Conservation (phyloP, 2,888 invertebrate genomes). For the Leptura quadrifasciata region DNA sequence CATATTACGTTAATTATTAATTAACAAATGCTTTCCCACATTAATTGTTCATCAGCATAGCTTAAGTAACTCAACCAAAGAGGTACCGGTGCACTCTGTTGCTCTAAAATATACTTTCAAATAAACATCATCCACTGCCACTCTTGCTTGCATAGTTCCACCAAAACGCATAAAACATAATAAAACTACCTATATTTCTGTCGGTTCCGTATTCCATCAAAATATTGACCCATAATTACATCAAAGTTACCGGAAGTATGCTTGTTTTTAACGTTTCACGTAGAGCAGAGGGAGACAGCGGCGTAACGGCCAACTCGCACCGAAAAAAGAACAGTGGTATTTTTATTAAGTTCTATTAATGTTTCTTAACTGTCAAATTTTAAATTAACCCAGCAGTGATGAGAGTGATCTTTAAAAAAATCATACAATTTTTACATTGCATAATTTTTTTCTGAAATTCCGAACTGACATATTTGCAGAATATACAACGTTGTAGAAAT, state of each 20-base stretch:
- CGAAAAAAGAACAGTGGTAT: not conserved
- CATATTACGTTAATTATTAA: conserved; percentile 38
- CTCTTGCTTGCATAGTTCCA: conserved; percentile 31
- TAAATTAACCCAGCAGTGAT: no score
- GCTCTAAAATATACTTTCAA: conserved; percentile 28
- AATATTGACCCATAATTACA: conserved; percentile 43
- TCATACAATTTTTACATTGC: no score
- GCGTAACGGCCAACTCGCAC: not conserved
- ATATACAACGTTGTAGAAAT: no score
- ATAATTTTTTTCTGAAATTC: no score
- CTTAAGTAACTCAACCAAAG: conserved; percentile 14
- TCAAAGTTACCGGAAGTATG: conserved; percentile 40
- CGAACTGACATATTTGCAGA: no score
- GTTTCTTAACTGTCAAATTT: no score
- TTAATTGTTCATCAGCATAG: conserved; percentile 37
- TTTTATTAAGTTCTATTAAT: no score
- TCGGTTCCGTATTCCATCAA: conserved; percentile 41
- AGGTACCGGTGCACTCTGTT: conserved; percentile 24
- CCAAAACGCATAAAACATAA: conserved; percentile 39
- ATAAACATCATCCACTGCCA: conserved; percentile 22
- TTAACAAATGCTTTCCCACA: conserved; percentile 42
- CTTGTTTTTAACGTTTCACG: conserved; percentile 34
- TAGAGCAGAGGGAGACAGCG: conserved; percentile 24
- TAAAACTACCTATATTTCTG: conserved; percentile 36
- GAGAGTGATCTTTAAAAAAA: no score